Percentiles rank a stretch among this genome's conserved stretches.
These are phyloP conservation scores for Eudemis profundana DNA, from an alignment of 2,888 invertebrate genomes.

Conservation along the genomic window DNA sequence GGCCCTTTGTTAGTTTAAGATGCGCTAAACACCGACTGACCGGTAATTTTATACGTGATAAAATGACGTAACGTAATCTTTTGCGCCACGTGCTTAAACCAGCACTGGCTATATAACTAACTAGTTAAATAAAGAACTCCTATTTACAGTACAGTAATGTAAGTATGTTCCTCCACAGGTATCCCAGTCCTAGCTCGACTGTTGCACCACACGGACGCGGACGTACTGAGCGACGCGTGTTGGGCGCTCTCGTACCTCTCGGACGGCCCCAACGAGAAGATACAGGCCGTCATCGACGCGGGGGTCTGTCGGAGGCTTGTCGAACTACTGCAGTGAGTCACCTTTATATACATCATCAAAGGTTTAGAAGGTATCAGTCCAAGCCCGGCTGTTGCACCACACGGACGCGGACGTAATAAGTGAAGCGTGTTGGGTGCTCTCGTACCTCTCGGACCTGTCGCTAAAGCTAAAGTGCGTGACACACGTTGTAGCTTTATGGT, in stretches of 20 bases:
- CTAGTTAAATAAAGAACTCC: no score
- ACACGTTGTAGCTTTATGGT: no score
- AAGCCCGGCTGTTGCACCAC: conserved; percentile 94
- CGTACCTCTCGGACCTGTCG: conserved; percentile 97
- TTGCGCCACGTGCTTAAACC: no score
- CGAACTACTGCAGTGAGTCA: conserved; percentile 84
- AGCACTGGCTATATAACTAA: no score
- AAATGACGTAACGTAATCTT: no score
- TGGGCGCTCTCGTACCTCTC: conserved; percentile 98
- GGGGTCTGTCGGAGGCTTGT: conserved; percentile 94
- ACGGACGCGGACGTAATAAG: conserved; percentile 95
- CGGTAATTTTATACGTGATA: no score
- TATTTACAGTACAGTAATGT: no score
- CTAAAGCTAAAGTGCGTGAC: no score
- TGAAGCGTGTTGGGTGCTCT: conserved; percentile 98
- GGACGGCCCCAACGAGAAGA: conserved; percentile 98
- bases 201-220: conserved; percentile 94
- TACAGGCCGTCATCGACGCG: conserved; percentile 98
- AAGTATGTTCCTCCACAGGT: conserved; percentile 76
- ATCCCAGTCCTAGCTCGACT: conserved; percentile 95
- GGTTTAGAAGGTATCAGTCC: conserved; percentile 87
- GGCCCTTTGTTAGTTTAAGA: no score
- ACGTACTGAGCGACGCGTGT: conserved; percentile 97
- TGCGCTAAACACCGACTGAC: no score
- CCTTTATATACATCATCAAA: no score